These are phyloP conservation scores for Pseudomugil gertrudae DNA, from an alignment of 2,797 vertebrate genomes.

Conservation along the genomic window DNA sequence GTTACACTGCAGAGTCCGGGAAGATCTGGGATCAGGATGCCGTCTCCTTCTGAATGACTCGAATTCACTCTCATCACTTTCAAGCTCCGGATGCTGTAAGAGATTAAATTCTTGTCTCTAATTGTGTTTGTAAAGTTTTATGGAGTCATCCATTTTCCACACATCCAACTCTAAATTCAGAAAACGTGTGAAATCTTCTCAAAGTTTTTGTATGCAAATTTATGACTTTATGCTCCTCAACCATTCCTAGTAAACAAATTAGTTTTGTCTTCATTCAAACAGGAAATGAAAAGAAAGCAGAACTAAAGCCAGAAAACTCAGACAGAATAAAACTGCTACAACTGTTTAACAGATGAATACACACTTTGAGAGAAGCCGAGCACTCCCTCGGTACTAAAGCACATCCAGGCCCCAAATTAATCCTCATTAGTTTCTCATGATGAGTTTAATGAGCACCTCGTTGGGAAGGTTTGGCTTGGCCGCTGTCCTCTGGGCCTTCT, in stretches of 20 bases:
- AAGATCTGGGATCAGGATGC: background rate
- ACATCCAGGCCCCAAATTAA: slow-evolving; percentile 61
- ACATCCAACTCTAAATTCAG: background rate
- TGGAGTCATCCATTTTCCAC: background rate
- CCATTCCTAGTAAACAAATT: background rate
- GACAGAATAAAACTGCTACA: slow-evolving; percentile 19
- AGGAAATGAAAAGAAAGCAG: slow-evolving; percentile 13
- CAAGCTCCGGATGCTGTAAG: background rate
- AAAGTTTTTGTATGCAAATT: background rate
- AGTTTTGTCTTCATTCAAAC: slow-evolving; percentile 24
- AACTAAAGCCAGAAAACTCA: slow-evolving; percentile 16
- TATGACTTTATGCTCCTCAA: background rate
- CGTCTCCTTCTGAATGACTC: background rate
- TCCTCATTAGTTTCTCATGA: slow-evolving; percentile 76
- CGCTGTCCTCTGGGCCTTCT: slow-evolving; percentile 55
- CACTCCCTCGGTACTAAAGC: slow-evolving; percentile 48
- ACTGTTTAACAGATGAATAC: slow-evolving; percentile 62
- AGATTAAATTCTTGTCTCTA: background rate
- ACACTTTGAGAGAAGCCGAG: slow-evolving; percentile 47
- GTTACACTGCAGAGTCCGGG: background rate
- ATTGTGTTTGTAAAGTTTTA: background rate
- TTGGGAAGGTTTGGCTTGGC: slow-evolving; percentile 58
- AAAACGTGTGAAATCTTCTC: background rate
- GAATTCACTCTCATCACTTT: background rate
- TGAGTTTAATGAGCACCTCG: slow-evolving; percentile 70